Percentiles rank a stretch among this genome's conserved stretches.
Conservation (phyloP, 2,888 invertebrate genomes). For the Tenthredo scrophulariae region DNA sequence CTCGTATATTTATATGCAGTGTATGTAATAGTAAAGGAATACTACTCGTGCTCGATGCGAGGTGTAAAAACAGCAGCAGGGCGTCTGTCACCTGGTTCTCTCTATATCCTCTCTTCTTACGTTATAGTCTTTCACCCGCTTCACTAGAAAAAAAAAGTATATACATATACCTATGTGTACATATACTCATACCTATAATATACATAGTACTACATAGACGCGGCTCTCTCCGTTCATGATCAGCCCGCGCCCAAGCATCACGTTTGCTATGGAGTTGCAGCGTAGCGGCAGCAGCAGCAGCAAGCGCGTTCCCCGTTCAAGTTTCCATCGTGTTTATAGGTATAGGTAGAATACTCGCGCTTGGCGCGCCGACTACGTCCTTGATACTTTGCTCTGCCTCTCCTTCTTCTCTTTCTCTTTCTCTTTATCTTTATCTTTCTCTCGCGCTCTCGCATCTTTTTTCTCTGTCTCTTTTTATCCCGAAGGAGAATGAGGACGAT, state of each 20-base stretch:
- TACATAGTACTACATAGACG: not conserved
- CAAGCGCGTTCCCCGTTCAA: not conserved
- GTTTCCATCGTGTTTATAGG: not conserved
- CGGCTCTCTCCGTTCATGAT: conserved; percentile 9
- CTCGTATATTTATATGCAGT: not conserved
- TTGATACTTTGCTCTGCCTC: conserved; percentile 5
- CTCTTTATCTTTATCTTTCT: conserved; percentile 50
- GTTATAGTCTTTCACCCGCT: not conserved
- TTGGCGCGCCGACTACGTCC: conserved; percentile 26
- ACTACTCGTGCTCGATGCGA: not conserved
- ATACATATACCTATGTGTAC: not conserved
- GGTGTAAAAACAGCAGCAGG: not conserved
- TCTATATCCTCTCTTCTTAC: not conserved
- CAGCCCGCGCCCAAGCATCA: not conserved
- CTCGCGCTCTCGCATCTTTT: conserved; percentile 46
- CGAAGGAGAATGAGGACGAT: conserved; percentile 23
- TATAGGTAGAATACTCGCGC: not conserved
- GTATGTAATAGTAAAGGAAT: not conserved
- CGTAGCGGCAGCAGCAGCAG: not conserved
- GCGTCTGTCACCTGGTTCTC: not conserved
- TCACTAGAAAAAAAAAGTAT: not conserved
- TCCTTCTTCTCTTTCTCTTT: conserved; percentile 10
- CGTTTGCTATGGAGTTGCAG: not conserved
- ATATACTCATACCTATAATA: not conserved
- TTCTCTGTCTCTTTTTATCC: conserved; percentile 26